Percentiles rank a stretch among this genome's conserved stretches.
Conservation (phyloP, 2,113 vertebrate species). For the Dolichallabes microphthalmus region DNA sequence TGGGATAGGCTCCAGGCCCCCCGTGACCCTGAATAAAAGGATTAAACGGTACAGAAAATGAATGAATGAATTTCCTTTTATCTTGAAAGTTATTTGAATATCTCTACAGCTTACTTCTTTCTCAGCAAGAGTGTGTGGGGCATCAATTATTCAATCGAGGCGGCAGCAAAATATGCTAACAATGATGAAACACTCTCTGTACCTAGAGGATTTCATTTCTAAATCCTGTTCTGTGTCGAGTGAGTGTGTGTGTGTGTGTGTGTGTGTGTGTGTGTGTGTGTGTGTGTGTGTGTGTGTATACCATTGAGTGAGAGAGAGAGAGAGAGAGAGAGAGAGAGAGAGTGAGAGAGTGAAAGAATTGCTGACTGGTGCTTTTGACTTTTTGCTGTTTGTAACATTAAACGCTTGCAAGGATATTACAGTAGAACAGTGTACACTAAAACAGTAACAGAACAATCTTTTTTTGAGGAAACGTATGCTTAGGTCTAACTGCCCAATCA, state of each 20-base stretch:
- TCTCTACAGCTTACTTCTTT: constrained; percentile 52
- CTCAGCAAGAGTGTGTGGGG: constrained; percentile 51
- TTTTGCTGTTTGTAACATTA: constrained; percentile 18
- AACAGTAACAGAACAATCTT: constrained; percentile 34
- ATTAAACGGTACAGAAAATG: too few relatives aligned
- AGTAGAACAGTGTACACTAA: constrained; percentile 17
- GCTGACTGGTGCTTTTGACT: constrained; percentile 16
- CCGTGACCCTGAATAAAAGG: too few relatives aligned
- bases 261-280: constrained; percentile 7
- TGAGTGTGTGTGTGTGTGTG: constrained; percentile 21
- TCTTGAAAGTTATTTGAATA: constrained; percentile 56
- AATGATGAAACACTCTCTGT: constrained; percentile 54
- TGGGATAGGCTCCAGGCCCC: too few relatives aligned
- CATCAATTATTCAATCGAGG: constrained; percentile 59
- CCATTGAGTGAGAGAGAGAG: background rate
- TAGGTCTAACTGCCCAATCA: constrained; percentile 29
- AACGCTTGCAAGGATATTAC: constrained; percentile 27
- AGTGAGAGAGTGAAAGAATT: constrained; percentile 20
- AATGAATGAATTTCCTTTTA: constrained; percentile 58
- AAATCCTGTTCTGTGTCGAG: constrained; percentile 30
- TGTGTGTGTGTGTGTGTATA: background rate
- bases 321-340: background rate
- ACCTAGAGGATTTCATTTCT: constrained; percentile 56
- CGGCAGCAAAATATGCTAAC: constrained; percentile 59
- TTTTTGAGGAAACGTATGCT: background rate